Base-by-base conservation (phyloP, 1,140 invertebrate genomes). In the Drosophila bocqueti region DNA sequence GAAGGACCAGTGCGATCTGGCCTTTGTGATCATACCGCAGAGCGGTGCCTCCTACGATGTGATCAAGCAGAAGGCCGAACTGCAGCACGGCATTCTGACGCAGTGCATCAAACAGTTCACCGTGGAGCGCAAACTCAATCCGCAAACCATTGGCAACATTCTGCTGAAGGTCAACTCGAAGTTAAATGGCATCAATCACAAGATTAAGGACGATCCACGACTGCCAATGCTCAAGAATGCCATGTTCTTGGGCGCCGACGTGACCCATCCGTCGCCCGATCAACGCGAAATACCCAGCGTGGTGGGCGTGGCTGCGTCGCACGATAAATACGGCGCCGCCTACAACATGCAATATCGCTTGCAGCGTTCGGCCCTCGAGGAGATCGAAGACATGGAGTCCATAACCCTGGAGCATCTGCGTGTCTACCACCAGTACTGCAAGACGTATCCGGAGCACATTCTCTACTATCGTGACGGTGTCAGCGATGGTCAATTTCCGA, bases 381-480 rank as follows among this genome's bases (percentile, higher is more conserved):
- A 97, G 38, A 97, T 98, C 46, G 84, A 93, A 10, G 95, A 98
- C 81, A 94, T 98, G 64, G 93, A 96, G 78, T 93, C 95, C 1
- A 97, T 98, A 79, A 95, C 96, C 50, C 83, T 86, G 24, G 81
- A 86, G 15, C 93, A 93, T 49, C 76, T 93, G 55, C 57, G 83
- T 3, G 96, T 95, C 62, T 94, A 94, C 65, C 16, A 81, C 1
- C 81, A 81, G 31, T 94, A 93, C 34, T 90, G 81, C 0, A 15
- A 75, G 0, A 13, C 40, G 3, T 94, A 95, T 80, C 97, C 96
- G 0, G 75, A 93, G 1, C 93, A 93, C 43, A 96, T 97, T 52
- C 93, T 97, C 36, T 96, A 97, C 62, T 98, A 96, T 91, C 94
- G 97, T 11, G 98, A 98, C 91, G 98, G 97, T 6, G 98, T 99